These are phyloP conservation scores for Globodera rostochiensis DNA, from an alignment of 1,140 invertebrate species.

Conservation along the genomic window DNA sequence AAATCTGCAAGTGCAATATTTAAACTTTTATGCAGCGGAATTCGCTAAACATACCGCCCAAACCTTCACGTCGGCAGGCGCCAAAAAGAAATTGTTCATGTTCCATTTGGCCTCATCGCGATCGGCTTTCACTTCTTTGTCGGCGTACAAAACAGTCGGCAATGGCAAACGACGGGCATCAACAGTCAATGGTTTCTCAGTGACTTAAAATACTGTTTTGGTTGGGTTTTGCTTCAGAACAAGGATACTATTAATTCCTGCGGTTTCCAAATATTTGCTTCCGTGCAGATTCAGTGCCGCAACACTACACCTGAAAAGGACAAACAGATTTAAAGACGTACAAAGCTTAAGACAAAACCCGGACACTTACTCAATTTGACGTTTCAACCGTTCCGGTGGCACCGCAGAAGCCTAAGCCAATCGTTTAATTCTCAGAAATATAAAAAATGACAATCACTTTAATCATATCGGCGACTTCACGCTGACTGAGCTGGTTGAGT, in stretches of 20 bases:
- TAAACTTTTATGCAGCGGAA: background rate
- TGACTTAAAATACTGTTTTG: slow-evolving; percentile 11
- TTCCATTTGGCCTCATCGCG: slow-evolving; percentile 30
- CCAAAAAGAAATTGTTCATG: slow-evolving; percentile 26
- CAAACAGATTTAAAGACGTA: background rate
- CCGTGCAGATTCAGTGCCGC: slow-evolving; percentile 31
- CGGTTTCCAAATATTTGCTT: slow-evolving; percentile 30
- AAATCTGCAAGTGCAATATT: background rate
- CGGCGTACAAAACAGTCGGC: slow-evolving; percentile 21
- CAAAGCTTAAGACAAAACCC: background rate
- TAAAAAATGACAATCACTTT: slow-evolving; percentile 14
- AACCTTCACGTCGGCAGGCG: slow-evolving; percentile 21
- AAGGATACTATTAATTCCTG: slow-evolving; percentile 9
- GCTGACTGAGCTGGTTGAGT: slow-evolving; percentile 34
- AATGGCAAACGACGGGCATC: slow-evolving; percentile 22
- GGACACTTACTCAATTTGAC: slow-evolving; percentile 26
- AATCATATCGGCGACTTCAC: slow-evolving; percentile 43
- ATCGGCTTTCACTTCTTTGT: slow-evolving; percentile 13
- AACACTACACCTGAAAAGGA: background rate
- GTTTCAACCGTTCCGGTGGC: slow-evolving; percentile 30
- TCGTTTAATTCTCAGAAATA: background rate
- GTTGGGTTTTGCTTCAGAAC: background rate
- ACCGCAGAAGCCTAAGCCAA: slow-evolving; percentile 34
- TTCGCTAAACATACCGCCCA: slow-evolving; percentile 36
- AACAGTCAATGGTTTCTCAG: slow-evolving; percentile 25